Base-by-base conservation (phyloP, 2,113 vertebrate species). In the Protobothrops flavoviridis region DNA sequence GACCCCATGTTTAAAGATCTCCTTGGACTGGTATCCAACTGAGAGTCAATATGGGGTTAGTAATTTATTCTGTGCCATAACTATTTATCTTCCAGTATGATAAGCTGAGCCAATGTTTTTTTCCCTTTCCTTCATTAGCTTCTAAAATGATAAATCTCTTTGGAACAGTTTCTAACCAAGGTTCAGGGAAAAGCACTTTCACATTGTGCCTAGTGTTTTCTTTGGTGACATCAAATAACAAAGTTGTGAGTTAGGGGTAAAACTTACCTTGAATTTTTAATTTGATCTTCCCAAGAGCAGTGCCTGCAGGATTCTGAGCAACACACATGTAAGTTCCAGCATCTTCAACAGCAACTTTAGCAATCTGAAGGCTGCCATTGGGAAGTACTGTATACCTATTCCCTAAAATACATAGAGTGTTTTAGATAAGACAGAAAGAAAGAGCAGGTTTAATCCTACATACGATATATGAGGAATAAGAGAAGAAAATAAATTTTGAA, bases 221-320 rank as follows among this genome's bases (percentile, higher is more conserved):
- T 45, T 5, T 21, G 5, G 20, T 20, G 33, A 48, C 15, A 23
- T 24, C 20, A 59, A 24, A 33, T 52, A 33, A 85, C 26, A 39
- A 48, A 23, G 26, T n/a, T 92, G 6, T 33, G 1, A 7, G 74
- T n/a, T 87, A 64, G 85, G 81, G 81, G 88, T 53, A 33, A 39
- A 6, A 93, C 93, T 93, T 96, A 99, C 99, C 98, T 98, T 99
- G 99, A 64, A 99, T 98, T 97, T 98, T 98, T 92, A 99, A 97
- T 96, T 99, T 99, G 95, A 99, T 99, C 96, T 99, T 99, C 29
- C 98, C 98, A 93, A 99, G 95, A 6, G 99, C 99, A 0, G 99
- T 99, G 24, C 99, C 99, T 59, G 99, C 98, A 94, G 98, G 97
- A 94, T 99, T 99, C 95, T 99, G 99, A 95, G 99, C 99, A 95